phyloP scores from a whole-genome alignment of 2,797 vertebrate genomes.

The Heliangelus exortis region DNA sequence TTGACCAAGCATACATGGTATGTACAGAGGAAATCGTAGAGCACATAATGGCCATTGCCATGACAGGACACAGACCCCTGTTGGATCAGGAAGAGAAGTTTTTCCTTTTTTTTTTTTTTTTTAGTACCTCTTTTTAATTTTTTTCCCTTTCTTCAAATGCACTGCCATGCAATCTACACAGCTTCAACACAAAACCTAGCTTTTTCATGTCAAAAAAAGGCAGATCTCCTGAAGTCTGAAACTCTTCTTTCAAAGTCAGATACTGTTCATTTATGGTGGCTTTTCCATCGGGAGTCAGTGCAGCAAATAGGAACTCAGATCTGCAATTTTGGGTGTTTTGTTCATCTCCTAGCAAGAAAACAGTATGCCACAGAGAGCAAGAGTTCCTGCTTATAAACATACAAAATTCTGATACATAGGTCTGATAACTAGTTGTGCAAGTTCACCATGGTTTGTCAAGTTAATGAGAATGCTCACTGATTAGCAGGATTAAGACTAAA shows the following conservation, averaged over 20 bases:
- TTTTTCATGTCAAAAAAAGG: neutral
- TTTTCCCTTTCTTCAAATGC: neutral
- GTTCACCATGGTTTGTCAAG: neutral
- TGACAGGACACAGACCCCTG: neutral
- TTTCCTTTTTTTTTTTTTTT: neutral
- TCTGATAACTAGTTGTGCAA: neutral
- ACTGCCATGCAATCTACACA: neutral
- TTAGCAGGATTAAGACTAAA: neutral
- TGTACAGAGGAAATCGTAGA: conserved; percentile 37
- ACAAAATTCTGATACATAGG: neutral
- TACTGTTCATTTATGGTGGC: neutral
- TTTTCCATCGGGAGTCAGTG: neutral
- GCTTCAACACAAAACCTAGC: neutral
- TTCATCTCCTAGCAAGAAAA: neutral
- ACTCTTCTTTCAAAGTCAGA: neutral
- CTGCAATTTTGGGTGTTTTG: neutral
- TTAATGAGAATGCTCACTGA: neutral
- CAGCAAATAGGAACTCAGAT: neutral
- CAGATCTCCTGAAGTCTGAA: neutral
- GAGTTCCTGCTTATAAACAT: neutral
- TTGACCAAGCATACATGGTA: conserved; percentile 98
- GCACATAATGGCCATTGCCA: neutral
- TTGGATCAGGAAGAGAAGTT: neutral
- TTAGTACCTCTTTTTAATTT: neutral
- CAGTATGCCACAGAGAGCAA: neutral